Evolutionary conservation across 1,140 invertebrate species (phyloP).

Genomic region (Lucilia cuprina): DNA sequence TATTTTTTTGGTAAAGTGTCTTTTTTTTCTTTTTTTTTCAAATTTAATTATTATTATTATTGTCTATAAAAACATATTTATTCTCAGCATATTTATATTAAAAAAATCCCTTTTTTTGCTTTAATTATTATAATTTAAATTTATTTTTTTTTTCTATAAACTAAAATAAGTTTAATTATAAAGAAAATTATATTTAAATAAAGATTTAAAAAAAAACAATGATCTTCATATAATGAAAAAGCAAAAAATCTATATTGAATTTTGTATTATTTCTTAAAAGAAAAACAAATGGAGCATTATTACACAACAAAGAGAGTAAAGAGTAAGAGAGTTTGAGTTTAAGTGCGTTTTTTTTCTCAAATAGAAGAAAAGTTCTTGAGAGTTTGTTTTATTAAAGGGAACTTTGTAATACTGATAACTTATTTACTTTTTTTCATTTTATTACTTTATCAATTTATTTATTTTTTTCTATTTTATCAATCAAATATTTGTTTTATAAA

Average conservation of each 20-base stretch:
- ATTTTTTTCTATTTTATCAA: background rate
- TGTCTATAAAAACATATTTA: background rate
- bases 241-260: conserved; percentile 14
- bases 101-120: conserved; percentile 20
- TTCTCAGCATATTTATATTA: conserved; percentile 5
- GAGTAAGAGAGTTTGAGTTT: background rate
- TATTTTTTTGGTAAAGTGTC: background rate
- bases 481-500: background rate
- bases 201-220: conserved; percentile 15
- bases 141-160: conserved; percentile 28
- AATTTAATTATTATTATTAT: background rate
- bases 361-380: background rate
- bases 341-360: background rate
- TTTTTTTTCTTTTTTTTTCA: conserved; percentile 5
- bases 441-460: background rate
- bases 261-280: background rate
- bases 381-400: background rate
- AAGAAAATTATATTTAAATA: conserved; percentile 11
- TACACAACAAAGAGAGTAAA: background rate
- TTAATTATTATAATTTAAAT: conserved; percentile 13
- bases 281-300: background rate
- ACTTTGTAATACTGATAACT: background rate
- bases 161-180: conserved; percentile 4
- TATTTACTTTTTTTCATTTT: background rate
- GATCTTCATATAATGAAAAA: conserved; percentile 24